Evolutionary conservation across 2,797 vertebrate genomes (phyloP), one percentile per base, ranked within the genome.

Genomic region (Strix occidentalis): DNA sequence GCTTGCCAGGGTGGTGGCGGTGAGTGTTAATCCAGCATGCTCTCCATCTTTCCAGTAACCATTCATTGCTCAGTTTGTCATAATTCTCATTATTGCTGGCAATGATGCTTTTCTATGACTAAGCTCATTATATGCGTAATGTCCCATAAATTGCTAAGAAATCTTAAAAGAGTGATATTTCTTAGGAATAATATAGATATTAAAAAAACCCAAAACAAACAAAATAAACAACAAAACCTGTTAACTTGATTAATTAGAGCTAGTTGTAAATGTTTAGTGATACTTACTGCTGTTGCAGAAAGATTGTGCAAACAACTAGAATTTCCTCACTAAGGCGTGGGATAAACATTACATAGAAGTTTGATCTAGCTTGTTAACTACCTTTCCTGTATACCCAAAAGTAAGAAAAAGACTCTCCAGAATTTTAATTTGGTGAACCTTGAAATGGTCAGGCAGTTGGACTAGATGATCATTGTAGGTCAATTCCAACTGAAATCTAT

Each of bases 271-370:
- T 60, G 8, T 50, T 84, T 29, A 61, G 9, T 33, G 13, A 63
- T 46, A 77, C 26, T 8, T 6, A 54, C 1, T 2, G 18, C 23
- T 41, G 39, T 41, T 41, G 39, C 0, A 0, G 46, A 83, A 89
- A 50, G 10, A 45, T n/a, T 0, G 0, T 35, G 21, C 6, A 84
- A 72, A 56, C 15, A n/a, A 16, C 23, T 57, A 69, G 3, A 5
- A 79, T 39, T 78, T 81, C 33, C 26, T 79, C 16, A 33, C 6
- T 69, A 13, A 58, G 2, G 2, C 4, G 1, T 69, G 66, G 7
- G 11, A 50, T 81, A 79, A 68, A 79, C 8, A 23, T 65, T 28
- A 70, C 9, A 6, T 6, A 53, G 11, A 21, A 26, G 3, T 74
- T 89, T 53, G 11, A 37, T 48, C 11, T 87, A 63, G 3, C 10